Evolutionary conservation across 2,797 vertebrate genomes (phyloP).

Genomic region (Chelonia mydas): DNA sequence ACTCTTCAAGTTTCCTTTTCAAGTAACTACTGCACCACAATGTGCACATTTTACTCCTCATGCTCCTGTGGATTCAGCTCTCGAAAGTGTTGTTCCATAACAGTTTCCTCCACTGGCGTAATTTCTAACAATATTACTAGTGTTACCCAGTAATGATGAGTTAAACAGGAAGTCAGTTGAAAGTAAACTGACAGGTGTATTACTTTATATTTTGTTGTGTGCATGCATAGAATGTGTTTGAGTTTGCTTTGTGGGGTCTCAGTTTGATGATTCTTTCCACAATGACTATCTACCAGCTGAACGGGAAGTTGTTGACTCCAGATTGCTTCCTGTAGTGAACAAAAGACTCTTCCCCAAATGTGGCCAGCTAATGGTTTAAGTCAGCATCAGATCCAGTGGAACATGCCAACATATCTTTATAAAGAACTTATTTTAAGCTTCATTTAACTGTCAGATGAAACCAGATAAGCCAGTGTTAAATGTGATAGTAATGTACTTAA

Average conservation of each 20-base stretch:
- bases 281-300: slow-evolving; percentile 42
- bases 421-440: neutral
- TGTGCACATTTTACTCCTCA: neutral
- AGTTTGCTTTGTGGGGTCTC: neutral
- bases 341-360: slow-evolving; percentile 48
- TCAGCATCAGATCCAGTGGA: neutral
- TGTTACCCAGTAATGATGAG: neutral
- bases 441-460: neutral
- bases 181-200: neutral
- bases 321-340: slow-evolving; percentile 70
- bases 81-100: neutral
- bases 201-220: neutral
- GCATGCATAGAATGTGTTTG: neutral
- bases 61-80: neutral
- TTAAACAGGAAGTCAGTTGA: neutral
- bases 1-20: neutral
- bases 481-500: neutral
- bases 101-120: neutral
- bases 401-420: neutral
- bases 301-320: slow-evolving; percentile 66
- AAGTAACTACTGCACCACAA: neutral
- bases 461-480: neutral
- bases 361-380: neutral
- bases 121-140: neutral
- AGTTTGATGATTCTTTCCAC: slow-evolving; percentile 40